Conservation (phyloP, 2,888 invertebrate genomes). For the Agrilus mali region DNA sequence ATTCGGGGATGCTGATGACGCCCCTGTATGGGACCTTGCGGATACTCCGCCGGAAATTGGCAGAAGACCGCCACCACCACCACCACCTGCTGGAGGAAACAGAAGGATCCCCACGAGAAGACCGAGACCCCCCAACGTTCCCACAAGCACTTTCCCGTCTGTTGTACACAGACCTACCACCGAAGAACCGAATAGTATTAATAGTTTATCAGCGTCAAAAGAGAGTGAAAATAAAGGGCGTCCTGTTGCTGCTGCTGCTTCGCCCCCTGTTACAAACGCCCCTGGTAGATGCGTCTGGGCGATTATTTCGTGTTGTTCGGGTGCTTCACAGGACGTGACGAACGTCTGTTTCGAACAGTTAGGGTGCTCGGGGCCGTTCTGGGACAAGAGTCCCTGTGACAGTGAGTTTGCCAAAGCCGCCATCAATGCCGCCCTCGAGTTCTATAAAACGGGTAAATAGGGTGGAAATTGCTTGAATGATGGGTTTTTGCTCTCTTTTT, state of each 20-base stretch:
- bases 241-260: conserved; percentile 7
- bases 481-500: neutral
- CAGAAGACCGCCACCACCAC: conserved; percentile 8
- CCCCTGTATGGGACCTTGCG: conserved; percentile 24
- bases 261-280: conserved; percentile 16
- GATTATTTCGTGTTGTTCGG: conserved; percentile 59
- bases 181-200: neutral
- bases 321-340: conserved; percentile 34
- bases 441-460: conserved; percentile 18
- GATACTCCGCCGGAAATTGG: conserved; percentile 3
- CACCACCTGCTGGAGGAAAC: conserved; percentile 7
- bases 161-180: conserved; percentile 11
- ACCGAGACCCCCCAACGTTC: conserved; percentile 8
- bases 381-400: conserved; percentile 60
- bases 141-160: conserved; percentile 15
- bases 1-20: conserved; percentile 12
- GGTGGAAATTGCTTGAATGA: conserved; percentile 1
- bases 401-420: conserved; percentile 46
- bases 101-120: conserved; percentile 6
- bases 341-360: conserved; percentile 57
- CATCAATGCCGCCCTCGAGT: conserved; percentile 34
- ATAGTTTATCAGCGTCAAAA: neutral
- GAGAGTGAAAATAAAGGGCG: conserved; percentile 7
- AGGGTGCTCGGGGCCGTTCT: conserved; percentile 60
- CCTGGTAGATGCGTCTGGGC: conserved; percentile 61